Conservation (phyloP, 1,140 invertebrate genomes). For the Araneus ventricosus region DNA sequence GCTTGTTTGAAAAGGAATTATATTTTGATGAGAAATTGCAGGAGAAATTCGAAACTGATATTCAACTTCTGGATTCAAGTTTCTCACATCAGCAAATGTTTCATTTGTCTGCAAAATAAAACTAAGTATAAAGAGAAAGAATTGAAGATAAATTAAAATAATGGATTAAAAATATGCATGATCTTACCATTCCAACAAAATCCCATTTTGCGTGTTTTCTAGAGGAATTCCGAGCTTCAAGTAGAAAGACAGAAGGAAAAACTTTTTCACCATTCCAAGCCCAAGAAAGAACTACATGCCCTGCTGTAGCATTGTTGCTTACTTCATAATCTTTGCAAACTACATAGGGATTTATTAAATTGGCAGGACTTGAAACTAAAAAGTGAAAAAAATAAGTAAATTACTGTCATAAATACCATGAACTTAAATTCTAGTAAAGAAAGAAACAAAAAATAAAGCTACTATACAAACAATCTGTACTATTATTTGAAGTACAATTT, state of each 20-base stretch:
- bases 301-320: not conserved
- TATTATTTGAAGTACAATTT: too few relatives aligned
- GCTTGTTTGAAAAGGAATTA: not conserved
- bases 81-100: conserved; percentile 49
- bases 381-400: not conserved
- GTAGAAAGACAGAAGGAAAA: not conserved
- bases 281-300: conserved; percentile 35
- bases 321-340: conserved; percentile 5
- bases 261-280: not conserved
- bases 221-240: conserved; percentile 5
- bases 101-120: conserved; percentile 50
- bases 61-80: not conserved
- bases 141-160: too few relatives aligned
- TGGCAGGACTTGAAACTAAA: not conserved
- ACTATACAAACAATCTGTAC: too few relatives aligned
- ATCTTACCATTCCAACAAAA: conserved; percentile 39
- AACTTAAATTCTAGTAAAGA: too few relatives aligned
- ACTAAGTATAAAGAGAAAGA: too few relatives aligned
- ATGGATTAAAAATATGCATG: not conserved
- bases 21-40: not conserved
- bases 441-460: too few relatives aligned
- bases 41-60: conserved; percentile 49
- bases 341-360: not conserved
- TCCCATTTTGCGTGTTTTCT: conserved; percentile 27
- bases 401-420: not conserved